These are phyloP conservation scores for Hyphantria cunea DNA, from an alignment of 1,140 invertebrate genomes.

Conservation along the genomic window DNA sequence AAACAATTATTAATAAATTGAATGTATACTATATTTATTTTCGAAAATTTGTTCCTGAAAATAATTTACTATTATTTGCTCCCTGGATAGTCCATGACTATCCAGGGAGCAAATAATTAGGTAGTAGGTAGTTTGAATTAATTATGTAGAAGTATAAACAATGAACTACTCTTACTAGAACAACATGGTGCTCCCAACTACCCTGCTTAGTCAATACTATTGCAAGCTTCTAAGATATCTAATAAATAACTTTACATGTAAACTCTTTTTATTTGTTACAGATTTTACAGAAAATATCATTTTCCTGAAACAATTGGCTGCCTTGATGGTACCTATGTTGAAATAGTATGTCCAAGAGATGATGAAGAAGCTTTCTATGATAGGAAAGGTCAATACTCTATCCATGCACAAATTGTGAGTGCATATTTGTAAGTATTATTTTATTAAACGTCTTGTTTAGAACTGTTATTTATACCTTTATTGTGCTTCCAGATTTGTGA, in stretches of 20 bases:
- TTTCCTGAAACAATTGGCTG: slow-evolving; percentile 55
- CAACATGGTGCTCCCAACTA: no score
- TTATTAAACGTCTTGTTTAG: neutral
- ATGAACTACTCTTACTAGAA: no score
- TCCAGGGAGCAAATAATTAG: no score
- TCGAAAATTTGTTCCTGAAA: no score
- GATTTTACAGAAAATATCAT: slow-evolving; percentile 55
- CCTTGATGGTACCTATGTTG: slow-evolving; percentile 50
- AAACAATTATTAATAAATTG: no score
- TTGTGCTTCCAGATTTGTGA: slow-evolving; percentile 41
- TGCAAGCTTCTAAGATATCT: no score
- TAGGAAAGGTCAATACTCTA: slow-evolving; percentile 51
- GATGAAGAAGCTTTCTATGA: slow-evolving; percentile 60
- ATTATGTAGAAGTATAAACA: no score
- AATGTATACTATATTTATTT: no score
- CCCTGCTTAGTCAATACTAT: no score
- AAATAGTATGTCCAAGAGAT: slow-evolving; percentile 54
- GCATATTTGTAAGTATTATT: neutral
- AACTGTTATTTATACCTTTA: slow-evolving; percentile 1
- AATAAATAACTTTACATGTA: neutral
- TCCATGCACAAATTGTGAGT: slow-evolving; percentile 58
- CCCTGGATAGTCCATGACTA: no score
- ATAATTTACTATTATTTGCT: no score
- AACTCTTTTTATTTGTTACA: slow-evolving; percentile 19
- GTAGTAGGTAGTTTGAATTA: no score